phyloP scores from a whole-genome alignment of 2,797 vertebrate genomes.

The Eupleurogrammus muticus region DNA sequence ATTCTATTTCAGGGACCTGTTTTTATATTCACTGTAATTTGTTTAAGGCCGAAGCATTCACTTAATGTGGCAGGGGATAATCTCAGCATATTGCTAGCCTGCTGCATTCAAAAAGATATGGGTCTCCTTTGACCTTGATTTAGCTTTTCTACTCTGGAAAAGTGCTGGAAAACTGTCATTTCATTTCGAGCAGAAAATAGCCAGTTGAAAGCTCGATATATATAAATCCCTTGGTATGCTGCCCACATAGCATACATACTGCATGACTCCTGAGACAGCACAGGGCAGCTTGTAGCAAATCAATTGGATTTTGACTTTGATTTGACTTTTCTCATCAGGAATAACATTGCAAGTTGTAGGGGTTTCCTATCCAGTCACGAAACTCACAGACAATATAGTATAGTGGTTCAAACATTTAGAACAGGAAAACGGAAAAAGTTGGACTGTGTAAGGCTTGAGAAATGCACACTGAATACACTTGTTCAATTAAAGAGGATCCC shows the following conservation, averaged over 20 bases:
- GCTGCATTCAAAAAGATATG: slow-evolving; percentile 32
- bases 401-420: slow-evolving; percentile 14
- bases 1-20: slow-evolving; percentile 45
- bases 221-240: slow-evolving; percentile 28
- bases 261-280: slow-evolving; percentile 14
- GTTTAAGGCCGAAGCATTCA: slow-evolving; percentile 49
- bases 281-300: slow-evolving; percentile 20
- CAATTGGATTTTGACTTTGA: not conserved
- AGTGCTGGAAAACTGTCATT: slow-evolving; percentile 38
- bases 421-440: slow-evolving; percentile 3
- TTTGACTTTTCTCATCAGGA: not conserved
- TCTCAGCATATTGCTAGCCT: slow-evolving; percentile 32
- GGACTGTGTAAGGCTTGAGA: not conserved
- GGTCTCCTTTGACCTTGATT: slow-evolving; percentile 56
- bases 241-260: slow-evolving; percentile 21
- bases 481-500: slow-evolving; percentile 16
- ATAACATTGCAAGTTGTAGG: slow-evolving; percentile 16
- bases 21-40: slow-evolving; percentile 42
- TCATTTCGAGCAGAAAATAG: slow-evolving; percentile 31
- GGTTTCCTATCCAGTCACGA: not conserved
- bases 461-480: slow-evolving; percentile 11
- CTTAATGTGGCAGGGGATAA: slow-evolving; percentile 56
- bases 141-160: slow-evolving; percentile 43
- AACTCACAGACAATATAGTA: not conserved
- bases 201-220: slow-evolving; percentile 23